These are phyloP conservation scores for Callithrix jacchus DNA, from an alignment of 2,113 vertebrate genomes.

Conservation along the genomic window DNA sequence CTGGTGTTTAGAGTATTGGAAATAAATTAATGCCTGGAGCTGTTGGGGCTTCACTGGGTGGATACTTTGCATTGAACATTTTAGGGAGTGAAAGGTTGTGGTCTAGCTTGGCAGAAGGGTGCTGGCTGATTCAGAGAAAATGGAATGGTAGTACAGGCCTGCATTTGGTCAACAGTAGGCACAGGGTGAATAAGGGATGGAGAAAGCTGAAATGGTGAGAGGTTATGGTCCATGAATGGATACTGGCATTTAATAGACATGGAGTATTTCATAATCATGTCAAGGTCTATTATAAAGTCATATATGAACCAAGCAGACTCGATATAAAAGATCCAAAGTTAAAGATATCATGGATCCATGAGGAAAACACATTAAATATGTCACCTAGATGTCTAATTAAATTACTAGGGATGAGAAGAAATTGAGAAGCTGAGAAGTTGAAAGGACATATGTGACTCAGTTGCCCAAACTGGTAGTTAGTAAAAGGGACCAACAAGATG, in stretches of 20 bases:
- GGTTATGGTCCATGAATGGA: background rate
- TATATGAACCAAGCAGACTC: background rate
- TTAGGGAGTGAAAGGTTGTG: background rate
- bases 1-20: background rate
- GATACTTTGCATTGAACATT: background rate
- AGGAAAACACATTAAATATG: background rate
- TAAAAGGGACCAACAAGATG: background rate
- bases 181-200: background rate
- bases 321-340: background rate
- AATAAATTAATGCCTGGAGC: background rate
- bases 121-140: background rate
- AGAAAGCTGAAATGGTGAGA: background rate
- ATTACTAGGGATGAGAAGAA: background rate
- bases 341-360: background rate
- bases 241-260: background rate
- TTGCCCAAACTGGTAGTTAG: background rate
- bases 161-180: background rate
- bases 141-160: background rate
- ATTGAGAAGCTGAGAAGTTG: background rate
- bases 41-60: background rate
- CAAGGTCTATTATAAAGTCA: background rate
- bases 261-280: background rate
- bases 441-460: background rate
- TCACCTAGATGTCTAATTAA: background rate
- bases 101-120: background rate